Evolutionary conservation across 1,140 invertebrate species (phyloP), one percentile per base, ranked within the genome.

Genomic region (Drosophila subpulchrella): DNA sequence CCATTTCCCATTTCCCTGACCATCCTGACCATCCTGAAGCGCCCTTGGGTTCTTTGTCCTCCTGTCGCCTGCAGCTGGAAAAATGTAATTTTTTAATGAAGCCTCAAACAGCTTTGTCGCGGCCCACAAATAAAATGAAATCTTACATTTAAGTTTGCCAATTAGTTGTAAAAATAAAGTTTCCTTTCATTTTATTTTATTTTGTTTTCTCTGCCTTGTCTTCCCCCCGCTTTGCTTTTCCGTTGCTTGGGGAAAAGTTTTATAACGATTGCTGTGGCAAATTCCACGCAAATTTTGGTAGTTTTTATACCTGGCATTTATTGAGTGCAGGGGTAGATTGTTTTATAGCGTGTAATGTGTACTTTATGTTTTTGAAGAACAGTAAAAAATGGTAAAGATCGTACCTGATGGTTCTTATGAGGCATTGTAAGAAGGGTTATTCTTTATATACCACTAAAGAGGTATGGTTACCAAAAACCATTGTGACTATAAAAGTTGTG

Each of bases 61-160:
- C 55, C 74, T 76, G 67, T 50, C 65, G 73, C 76, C 77, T 34
- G 44, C 46, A 71, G 75, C 75, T 7, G 10, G 10, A 57, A 88
- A 72, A 86, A 71, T 82, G 76, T 86, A 88, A 86, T 86, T 89
- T 85, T 86, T 86, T 86, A 86, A 86, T 86, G 79, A 88, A 88
- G 79, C 81, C 56, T 68, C 83, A 89, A 86, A 89, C 72, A 74
- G 75, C 83, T 79, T 88, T 86, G 83, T 83, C 56, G 39, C 61
- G 61, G 59, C 53, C 71, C 72, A 71, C 53, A 80, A 88, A 86
- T 73, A 89, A 91, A 91, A 91, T 89, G 76, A 91, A 91, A 89
- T 91, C 81, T 91, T 83, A 77, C 76, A 91, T 91, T 91, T 85
- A 91, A 91, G 89, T 91, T 91, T 91, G 81, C 89, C 89, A 91